Evolutionary conservation across 2,797 vertebrate species (phyloP), one percentile per base, ranked within the genome.

Genomic region (Aulostomus chinensis): DNA sequence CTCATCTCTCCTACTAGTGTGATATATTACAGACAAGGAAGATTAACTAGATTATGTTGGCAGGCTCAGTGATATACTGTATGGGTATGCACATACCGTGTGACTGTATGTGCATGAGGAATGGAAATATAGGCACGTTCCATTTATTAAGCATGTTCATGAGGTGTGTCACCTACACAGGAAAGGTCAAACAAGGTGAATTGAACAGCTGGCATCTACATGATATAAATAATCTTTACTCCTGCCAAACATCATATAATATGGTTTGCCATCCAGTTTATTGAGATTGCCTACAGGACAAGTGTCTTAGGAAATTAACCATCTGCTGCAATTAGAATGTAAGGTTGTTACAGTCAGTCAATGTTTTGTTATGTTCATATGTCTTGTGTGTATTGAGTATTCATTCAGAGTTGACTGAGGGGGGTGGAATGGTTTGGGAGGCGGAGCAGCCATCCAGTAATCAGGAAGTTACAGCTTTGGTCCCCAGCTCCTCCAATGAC

Each of bases 121-220:
- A 68, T 74, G 55, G 38, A 12, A 33, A 45, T 35, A 40, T 12
- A 30, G 36, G 41, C 28, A 42, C 71, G 26, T 67, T 73, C 78
- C 29, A 59, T 76, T 75, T 68, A 76, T 73, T 63, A 57, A 60
- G 37, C 40, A 56, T 53, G 40, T 48, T 69, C 53, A 67, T 48
- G 70, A 74, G 33, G 32, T 59, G 49, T 72, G 66, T 80, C 54
- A 69, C 61, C 50, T 28, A 35, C 41, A 65, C 32, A 61, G 59
- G 51, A 74, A 73, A 82, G 76, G 79, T 83, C 62, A 77, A 24
- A 51, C 78, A 81, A 88, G 85, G 85, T 82, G 71, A 66, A 56
- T 59, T 42, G 54, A 73, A 73, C 75, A 86, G 66, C 67, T 73
- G 68, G 63, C 75, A 81, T 72, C 64, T 67, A 58, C 58, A 71